Base-by-base conservation (phyloP, 2,888 invertebrate genomes). In the Drosophila infuscata region DNA sequence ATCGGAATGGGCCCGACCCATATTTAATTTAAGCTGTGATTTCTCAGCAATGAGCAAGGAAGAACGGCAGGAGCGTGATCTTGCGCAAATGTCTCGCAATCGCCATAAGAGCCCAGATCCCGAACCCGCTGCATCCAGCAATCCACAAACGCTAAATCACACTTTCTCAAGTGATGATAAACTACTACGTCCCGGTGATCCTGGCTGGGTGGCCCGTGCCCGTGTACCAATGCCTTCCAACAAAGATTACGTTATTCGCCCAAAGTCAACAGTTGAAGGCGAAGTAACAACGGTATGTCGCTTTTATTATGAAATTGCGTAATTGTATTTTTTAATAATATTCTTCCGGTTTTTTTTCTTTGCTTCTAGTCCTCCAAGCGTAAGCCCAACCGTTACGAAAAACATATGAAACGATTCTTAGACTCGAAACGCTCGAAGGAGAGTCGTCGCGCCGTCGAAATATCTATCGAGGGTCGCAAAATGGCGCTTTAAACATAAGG, bases 1-100 rank as follows among this genome's bases (percentile, higher is more conserved):
- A 81, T 98, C 97, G 76, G 98, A 99, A 94, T 99, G 99, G 99
- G 98, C 99, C 0, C 94, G 99, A 17, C 99, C 99, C 2, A 99
- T 99, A 81, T 99, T 99, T 94, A 99, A 99, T 94, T 94, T 99
- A 69, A 97, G 97, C 32, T 96, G 97, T 15, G 97, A 99, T 93
- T 98, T 97, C 91, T 97, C 97, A 94, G 97, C 98, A 3, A 95
- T 99, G 94, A 95, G 97, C 8, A 96, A 96, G 92, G 99, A 99
- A 93, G 99, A 99, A 93, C 95, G 99, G 48, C 95, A 98, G 93
- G 97, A 98, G 92, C 95, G 99, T 81, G 99, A 99, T 94, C 94
- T 97, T 88, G 97, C 98, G 82, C 97, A 98, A 94, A 96, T 97
- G 94, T 95, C 97, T 9, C 83, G 89, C 7, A 57, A 33, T 17